Base-by-base conservation (phyloP, 2,113 vertebrate genomes). In the Aix galericulata region DNA sequence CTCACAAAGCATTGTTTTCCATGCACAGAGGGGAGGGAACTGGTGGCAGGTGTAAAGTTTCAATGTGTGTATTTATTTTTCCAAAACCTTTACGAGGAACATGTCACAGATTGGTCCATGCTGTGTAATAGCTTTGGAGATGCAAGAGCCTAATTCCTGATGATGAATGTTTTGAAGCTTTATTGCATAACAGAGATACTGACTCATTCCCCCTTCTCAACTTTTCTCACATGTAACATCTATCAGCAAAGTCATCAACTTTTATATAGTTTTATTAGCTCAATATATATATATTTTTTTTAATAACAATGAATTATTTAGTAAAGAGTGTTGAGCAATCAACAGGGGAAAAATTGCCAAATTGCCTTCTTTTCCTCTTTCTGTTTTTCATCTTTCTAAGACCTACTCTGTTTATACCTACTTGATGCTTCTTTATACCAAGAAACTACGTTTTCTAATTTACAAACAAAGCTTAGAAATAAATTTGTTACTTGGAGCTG, bases 121-220 rank as follows among this genome's bases (percentile, higher is more conserved):
- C 62, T 71, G 29, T 91, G 89, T 97, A 93, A 97, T 62, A 94
- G 74, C 89, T 97, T 94, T 76, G 95, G 88, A 96, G 87, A 93
- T 63, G 69, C 88, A 96, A 93, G 75, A 97, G 89, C 59, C 71
- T 95, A 88, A 96, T 96, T 97, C 92, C 89, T 96, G 93, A 81
- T 93, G 62, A 92, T 94, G 88, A 96, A 93, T 96, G 82, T 95
- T 88, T 95, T 94, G 93, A 97, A 97, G 91, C 44, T 13, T 91
- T 95, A 84, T 84, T 94, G 73, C 90, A 91, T 94, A 86, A 90
- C 44, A 95, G 75, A 96, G 77, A 96, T 86, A 96, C 82, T 88
- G 91, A 93, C 78, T 95, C 91, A 93, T 95, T 97, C 78, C 97
- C 89, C 91, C 71, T 81, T 89, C 63, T 88, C 89, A 93, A 50